Evolutionary conservation across 2,888 invertebrate genomes (phyloP).

Genomic region (Leptinotarsa tumamoca): DNA sequence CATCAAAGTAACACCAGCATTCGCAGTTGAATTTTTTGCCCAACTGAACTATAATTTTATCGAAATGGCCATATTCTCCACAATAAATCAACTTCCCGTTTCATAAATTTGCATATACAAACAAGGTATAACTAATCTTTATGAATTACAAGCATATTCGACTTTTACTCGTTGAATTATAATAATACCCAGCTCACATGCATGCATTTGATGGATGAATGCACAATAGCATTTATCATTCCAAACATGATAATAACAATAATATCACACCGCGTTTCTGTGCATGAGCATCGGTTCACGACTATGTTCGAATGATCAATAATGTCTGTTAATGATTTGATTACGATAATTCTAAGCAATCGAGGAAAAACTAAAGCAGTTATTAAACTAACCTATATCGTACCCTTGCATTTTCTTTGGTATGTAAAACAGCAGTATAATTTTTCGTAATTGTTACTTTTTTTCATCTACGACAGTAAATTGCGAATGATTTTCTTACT

Average conservation of each 20-base stretch:
- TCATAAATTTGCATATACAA: slow-evolving; percentile 5
- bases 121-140: slow-evolving; percentile 19
- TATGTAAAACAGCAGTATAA: background rate
- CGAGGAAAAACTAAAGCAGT: slow-evolving; percentile 1
- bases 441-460: background rate
- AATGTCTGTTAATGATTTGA: slow-evolving; percentile 14
- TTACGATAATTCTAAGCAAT: background rate
- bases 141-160: slow-evolving; percentile 15
- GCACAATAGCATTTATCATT: slow-evolving; percentile 20
- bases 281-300: slow-evolving; percentile 5
- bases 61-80: background rate
- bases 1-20: background rate
- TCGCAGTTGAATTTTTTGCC: slow-evolving; percentile 4
- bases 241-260: slow-evolving; percentile 21
- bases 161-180: slow-evolving; percentile 9
- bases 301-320: background rate
- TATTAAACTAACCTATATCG: background rate
- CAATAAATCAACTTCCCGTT: slow-evolving; percentile 13
- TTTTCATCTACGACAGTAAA: background rate
- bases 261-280: background rate
- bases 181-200: slow-evolving; percentile 12
- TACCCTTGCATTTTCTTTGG: background rate
- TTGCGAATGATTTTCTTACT: no score
- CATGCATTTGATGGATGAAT: slow-evolving; percentile 1
- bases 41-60: slow-evolving; percentile 12